Evolutionary conservation across 2,888 invertebrate species (phyloP).

Genomic region (Sphaeridia pumilis): DNA sequence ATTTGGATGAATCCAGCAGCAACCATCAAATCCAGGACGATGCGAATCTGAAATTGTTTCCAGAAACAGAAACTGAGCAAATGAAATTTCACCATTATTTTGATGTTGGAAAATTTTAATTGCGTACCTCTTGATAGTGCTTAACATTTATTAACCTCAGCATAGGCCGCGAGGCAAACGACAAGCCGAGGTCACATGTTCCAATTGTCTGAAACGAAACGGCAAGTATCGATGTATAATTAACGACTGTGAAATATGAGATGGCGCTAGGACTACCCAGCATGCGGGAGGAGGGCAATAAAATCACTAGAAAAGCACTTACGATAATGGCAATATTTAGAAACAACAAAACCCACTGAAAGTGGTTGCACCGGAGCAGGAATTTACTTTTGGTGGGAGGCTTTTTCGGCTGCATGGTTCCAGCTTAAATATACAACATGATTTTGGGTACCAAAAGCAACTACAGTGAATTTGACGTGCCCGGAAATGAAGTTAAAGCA

Average conservation of each 20-base stretch:
- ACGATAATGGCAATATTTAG: background rate
- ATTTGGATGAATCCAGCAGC: slow-evolving; percentile 25
- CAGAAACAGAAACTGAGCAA: background rate
- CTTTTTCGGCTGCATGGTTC: background rate
- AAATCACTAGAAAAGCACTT: background rate
- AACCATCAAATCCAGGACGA: slow-evolving; percentile 27
- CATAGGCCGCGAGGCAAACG: slow-evolving; percentile 25
- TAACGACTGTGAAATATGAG: background rate
- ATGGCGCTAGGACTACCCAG: background rate
- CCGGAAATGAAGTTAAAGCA: no score
- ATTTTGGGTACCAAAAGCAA: background rate
- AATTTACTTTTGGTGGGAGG: background rate
- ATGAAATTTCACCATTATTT: no score
- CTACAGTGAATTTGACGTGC: no score
- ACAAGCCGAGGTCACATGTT: slow-evolving; percentile 22
- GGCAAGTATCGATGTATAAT: background rate
- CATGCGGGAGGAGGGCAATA: no score
- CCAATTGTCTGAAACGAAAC: slow-evolving; percentile 20
- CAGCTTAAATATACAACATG: background rate
- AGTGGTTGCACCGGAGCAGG: background rate
- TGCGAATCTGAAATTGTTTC: background rate
- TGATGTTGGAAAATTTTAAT: no score
- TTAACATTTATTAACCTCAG: slow-evolving; percentile 22
- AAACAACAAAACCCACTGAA: background rate
- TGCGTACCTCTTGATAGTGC: slow-evolving; percentile 10